Conservation (phyloP, 2,113 vertebrate genomes). For the Rhagologus leucostigma region DNA sequence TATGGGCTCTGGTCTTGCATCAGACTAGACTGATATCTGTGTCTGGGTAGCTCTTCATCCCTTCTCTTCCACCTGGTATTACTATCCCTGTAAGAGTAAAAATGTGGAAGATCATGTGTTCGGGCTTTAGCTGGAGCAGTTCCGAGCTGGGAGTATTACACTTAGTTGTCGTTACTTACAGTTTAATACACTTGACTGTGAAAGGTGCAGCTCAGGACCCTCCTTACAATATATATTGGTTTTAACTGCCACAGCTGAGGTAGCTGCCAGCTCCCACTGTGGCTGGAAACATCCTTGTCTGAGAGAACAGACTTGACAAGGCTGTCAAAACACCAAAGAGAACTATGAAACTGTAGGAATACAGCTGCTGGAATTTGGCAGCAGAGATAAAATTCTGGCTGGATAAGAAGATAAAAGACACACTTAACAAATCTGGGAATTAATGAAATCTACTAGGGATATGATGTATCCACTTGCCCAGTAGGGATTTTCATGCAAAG, state of each 20-base stretch:
- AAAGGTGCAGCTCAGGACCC: background rate
- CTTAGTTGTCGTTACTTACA: background rate
- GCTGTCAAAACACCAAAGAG: background rate
- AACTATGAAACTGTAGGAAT: background rate
- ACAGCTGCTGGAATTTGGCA: background rate
- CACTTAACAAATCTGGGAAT: background rate
- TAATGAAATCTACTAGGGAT: background rate
- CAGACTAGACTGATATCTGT: background rate
- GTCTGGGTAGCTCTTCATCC: background rate
- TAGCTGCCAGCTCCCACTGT: background rate
- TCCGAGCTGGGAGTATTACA: background rate
- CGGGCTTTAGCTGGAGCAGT: background rate
- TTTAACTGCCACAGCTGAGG: background rate
- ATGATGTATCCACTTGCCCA: background rate
- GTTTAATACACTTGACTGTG: background rate
- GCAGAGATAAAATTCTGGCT: background rate
- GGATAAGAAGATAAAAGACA: background rate
- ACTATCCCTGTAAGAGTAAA: background rate
- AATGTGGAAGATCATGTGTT: background rate
- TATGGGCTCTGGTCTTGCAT: background rate
- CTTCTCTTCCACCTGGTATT: background rate
- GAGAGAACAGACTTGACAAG: background rate
- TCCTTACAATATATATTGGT: background rate
- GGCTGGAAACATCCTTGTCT: background rate
- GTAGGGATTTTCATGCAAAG: background rate